phyloP scores from a whole-genome alignment of 92 coral and sea anemone species.

The Porites divaricata region DNA sequence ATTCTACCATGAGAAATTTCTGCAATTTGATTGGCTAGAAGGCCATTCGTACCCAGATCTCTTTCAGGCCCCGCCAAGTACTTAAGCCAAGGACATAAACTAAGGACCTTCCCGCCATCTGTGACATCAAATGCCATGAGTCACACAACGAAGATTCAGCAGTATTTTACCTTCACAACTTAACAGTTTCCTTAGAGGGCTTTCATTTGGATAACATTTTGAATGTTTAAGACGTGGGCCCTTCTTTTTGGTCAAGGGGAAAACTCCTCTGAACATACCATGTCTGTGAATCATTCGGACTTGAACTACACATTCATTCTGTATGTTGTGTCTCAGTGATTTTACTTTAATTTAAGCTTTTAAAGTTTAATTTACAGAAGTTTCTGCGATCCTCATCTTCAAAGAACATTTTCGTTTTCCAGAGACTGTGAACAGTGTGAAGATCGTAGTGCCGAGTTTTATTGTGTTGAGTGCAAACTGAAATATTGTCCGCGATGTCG shows the following conservation, averaged over 20 bases:
- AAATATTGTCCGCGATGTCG: conserved; percentile 24
- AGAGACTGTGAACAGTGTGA: conserved; percentile 35
- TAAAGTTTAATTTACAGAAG: not conserved
- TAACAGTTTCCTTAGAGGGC: not conserved
- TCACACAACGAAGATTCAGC: conserved; percentile 19
- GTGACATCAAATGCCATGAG: not conserved
- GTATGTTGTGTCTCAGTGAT: not conserved
- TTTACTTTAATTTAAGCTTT: not conserved
- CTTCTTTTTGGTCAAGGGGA: conserved; percentile 19
- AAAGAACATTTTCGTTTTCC: not conserved
- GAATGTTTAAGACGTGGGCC: conserved; percentile 24
- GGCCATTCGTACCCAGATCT: not conserved
- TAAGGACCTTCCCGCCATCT: no score
- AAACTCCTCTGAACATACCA: conserved; percentile 4
- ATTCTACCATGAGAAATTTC: not conserved
- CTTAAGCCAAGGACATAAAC: no score
- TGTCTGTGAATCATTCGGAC: not conserved
- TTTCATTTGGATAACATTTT: not conserved
- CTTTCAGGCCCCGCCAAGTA: not conserved
- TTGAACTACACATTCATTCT: not conserved
- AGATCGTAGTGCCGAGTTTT: conserved; percentile 19
- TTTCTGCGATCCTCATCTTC: not conserved
- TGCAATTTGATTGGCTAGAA: not conserved
- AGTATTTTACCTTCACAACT: not conserved
- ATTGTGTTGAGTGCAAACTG: conserved; percentile 29